Conservation (phyloP, 2,888 invertebrate genomes). For the Syritta pipiens region DNA sequence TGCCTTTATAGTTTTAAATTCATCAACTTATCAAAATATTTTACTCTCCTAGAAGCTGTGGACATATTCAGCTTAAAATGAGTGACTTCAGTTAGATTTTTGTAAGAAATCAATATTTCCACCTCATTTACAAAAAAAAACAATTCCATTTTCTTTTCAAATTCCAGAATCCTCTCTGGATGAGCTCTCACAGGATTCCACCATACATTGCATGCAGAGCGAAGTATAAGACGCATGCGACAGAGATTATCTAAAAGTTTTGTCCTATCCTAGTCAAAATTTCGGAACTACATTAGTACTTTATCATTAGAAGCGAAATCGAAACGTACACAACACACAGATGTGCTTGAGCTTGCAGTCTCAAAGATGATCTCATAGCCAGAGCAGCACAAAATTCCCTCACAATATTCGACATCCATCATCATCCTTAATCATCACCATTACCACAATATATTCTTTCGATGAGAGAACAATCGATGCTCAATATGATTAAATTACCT, state of each 20-base stretch:
- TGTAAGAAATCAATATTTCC: background rate
- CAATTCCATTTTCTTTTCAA: constrained; percentile 23
- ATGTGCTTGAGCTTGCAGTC: constrained; percentile 24
- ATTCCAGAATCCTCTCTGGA: constrained; percentile 90
- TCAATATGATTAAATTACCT: constrained; percentile 23
- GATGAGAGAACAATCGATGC: constrained; percentile 54
- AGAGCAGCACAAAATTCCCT: constrained; percentile 4
- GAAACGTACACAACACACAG: constrained; percentile 9
- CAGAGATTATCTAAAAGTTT: constrained; percentile 21
- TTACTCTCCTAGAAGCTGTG: too few species aligned
- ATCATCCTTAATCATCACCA: constrained; percentile 12
- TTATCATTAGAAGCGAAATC: constrained; percentile 29
- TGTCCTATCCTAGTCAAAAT: constrained; percentile 77
- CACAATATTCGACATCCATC: background rate
- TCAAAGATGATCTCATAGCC: constrained; percentile 53
- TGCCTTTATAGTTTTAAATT: too few species aligned
- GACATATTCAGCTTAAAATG: too few species aligned
- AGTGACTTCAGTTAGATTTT: too few species aligned
- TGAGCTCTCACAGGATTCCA: constrained; percentile 92
- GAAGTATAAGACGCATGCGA: constrained; percentile 82
- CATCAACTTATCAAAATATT: too few species aligned
- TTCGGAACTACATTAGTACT: constrained; percentile 54
- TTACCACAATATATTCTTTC: constrained; percentile 16
- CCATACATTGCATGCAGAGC: constrained; percentile 91
- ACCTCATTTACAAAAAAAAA: background rate